These are phyloP conservation scores for Pristis pectinata DNA, from an alignment of 2,797 vertebrate genomes.

Conservation along the genomic window DNA sequence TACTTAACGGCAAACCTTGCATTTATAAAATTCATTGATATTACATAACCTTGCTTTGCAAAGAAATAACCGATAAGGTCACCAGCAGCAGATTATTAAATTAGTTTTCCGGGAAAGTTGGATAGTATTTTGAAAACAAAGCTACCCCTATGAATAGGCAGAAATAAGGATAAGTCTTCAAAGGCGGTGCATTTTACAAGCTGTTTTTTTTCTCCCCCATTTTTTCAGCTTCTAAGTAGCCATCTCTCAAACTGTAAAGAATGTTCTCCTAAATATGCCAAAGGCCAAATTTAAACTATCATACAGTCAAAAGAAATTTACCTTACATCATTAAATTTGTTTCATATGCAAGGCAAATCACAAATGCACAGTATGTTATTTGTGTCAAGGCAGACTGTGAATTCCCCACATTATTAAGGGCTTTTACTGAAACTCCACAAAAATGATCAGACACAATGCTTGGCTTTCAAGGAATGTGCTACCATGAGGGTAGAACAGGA, in stretches of 20 bases:
- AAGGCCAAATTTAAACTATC: neutral
- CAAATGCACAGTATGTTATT: neutral
- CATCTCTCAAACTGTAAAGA: neutral
- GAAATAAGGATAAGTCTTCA: conserved; percentile 1
- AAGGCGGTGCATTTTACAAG: neutral
- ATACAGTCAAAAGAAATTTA: neutral
- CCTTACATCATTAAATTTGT: neutral
- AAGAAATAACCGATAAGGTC: neutral
- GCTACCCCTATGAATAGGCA: neutral
- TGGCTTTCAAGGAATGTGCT: neutral
- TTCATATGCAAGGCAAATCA: neutral
- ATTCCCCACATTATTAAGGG: neutral
- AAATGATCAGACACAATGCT: neutral
- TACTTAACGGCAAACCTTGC: neutral
- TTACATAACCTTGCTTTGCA: neutral
- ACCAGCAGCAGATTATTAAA: neutral
- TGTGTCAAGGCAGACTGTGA: neutral
- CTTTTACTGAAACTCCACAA: neutral
- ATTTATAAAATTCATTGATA: neutral
- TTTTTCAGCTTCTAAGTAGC: neutral
- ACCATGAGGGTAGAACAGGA: neutral
- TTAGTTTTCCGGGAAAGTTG: neutral
- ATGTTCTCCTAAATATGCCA: neutral
- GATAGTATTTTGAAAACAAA: neutral
- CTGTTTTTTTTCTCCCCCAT: neutral